Conservation (phyloP, 2,888 invertebrate species). For the Tiphia femorata region DNA sequence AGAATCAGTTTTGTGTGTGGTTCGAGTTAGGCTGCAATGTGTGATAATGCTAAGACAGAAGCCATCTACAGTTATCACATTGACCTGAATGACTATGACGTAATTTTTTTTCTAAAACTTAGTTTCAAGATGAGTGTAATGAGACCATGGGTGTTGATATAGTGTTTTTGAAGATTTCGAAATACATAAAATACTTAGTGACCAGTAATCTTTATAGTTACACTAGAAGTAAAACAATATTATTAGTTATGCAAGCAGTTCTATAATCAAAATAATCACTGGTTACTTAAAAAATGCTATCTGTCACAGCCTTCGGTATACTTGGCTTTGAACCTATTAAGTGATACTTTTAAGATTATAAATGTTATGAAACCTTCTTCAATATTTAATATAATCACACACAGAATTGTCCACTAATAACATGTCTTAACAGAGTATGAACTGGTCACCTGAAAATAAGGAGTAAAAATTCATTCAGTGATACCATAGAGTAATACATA, state of each 20-base stretch:
- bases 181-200: too few relatives aligned
- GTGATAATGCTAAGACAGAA: background rate
- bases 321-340: constrained; percentile 4
- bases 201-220: too few relatives aligned
- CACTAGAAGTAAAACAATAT: too few relatives aligned
- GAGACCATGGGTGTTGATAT: too few relatives aligned
- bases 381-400: background rate
- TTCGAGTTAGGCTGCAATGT: constrained; percentile 3
- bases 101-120: background rate
- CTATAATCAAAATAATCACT: background rate
- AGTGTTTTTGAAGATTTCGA: too few relatives aligned
- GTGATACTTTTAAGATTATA: background rate
- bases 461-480: background rate
- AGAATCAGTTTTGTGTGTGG: constrained; percentile 1
- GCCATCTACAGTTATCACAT: background rate
- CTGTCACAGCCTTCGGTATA: constrained; percentile 6
- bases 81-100: background rate
- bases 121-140: too few relatives aligned
- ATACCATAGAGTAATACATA: background rate
- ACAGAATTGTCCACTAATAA: background rate
- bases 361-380: background rate
- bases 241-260: too few relatives aligned
- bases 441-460: background rate
- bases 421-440: background rate
- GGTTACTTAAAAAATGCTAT: constrained; percentile 4